Evolutionary conservation across 2,888 invertebrate species (phyloP).

Genomic region (Galerucella nymphaeae): DNA sequence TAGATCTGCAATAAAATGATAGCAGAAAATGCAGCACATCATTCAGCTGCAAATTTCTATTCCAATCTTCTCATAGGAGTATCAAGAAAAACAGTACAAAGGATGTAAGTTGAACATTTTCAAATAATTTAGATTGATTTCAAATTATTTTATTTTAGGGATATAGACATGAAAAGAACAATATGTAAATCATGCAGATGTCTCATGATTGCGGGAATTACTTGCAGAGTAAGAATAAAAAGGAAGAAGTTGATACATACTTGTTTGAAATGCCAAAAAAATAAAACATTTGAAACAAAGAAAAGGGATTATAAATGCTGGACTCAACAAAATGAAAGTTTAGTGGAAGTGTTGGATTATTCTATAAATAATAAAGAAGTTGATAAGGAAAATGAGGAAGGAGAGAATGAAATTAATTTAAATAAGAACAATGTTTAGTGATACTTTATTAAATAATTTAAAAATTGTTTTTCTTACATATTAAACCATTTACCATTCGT

Average conservation of each 20-base stretch:
- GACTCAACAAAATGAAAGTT: conserved; percentile 64
- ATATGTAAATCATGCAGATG: conserved; percentile 69
- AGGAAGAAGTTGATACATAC: conserved; percentile 65
- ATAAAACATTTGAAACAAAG: conserved; percentile 62
- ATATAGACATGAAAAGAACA: conserved; percentile 67
- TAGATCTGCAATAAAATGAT: conserved; percentile 51
- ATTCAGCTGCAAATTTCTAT: conserved; percentile 55
- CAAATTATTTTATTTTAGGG: conserved; percentile 59
- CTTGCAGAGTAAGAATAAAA: conserved; percentile 65
- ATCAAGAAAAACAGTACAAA: conserved; percentile 61
- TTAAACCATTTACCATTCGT: conserved; percentile 2
- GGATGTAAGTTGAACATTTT: conserved; percentile 57
- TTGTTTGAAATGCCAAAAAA: conserved; percentile 63
- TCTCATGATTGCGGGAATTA: conserved; percentile 67
- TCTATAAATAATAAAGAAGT: conserved; percentile 1
- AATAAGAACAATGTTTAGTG: conserved; percentile 21
- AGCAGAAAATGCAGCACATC: conserved; percentile 47
- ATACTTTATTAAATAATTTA: conserved; percentile 33
- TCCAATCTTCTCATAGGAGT: conserved; percentile 58
- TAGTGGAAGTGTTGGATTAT: conserved; percentile 64
- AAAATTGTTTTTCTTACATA: conserved; percentile 11
- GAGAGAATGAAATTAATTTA: background rate
- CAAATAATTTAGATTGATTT: conserved; percentile 15
- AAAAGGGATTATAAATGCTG: conserved; percentile 63
- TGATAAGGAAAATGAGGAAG: background rate